phyloP scores from a whole-genome alignment of 2,888 invertebrate genomes.

The Fragum whitleyi region DNA sequence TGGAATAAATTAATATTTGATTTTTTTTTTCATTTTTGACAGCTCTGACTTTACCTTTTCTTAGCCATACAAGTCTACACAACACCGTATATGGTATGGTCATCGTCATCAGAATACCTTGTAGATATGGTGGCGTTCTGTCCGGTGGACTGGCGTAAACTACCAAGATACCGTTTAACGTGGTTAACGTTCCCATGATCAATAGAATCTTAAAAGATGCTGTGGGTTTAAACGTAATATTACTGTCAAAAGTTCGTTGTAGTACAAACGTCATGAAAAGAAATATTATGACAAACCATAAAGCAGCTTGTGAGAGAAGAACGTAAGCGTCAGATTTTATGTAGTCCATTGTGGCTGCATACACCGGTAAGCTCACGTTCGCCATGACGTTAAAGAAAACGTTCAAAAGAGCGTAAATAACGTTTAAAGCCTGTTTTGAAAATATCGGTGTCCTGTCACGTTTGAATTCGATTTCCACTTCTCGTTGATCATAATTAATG shows the following conservation, averaged over 20 bases:
- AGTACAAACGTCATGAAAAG: constrained; percentile 52
- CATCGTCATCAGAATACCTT: constrained; percentile 68
- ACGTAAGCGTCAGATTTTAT: constrained; percentile 66
- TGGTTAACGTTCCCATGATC: constrained; percentile 64
- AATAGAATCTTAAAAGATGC: constrained; percentile 61
- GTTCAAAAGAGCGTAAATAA: constrained; percentile 55
- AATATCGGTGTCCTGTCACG: constrained; percentile 26
- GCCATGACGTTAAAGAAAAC: constrained; percentile 66
- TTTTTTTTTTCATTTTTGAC: too few relatives aligned
- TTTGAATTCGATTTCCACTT: constrained; percentile 26
- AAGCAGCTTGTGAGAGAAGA: constrained; percentile 55
- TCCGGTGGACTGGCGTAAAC: constrained; percentile 69
- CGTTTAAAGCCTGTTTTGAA: constrained; percentile 42
- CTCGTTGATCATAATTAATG: constrained; percentile 6
- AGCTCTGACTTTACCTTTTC: constrained; percentile 70
- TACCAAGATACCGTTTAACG: constrained; percentile 70
- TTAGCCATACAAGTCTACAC: constrained; percentile 63
- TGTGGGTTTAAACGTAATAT: constrained; percentile 51
- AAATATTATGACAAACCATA: constrained; percentile 64
- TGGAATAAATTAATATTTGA: too few relatives aligned
- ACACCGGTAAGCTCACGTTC: constrained; percentile 69
- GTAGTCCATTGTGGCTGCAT: constrained; percentile 66
- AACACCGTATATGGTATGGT: constrained; percentile 68
- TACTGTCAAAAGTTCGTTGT: constrained; percentile 52
- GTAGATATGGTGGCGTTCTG: constrained; percentile 72